A percentile compares a stretch with the other conserved stretches of the same genome.
Evolutionary conservation across 2,797 vertebrate genomes (phyloP).

Genomic region (Enteromius viviparus): DNA sequence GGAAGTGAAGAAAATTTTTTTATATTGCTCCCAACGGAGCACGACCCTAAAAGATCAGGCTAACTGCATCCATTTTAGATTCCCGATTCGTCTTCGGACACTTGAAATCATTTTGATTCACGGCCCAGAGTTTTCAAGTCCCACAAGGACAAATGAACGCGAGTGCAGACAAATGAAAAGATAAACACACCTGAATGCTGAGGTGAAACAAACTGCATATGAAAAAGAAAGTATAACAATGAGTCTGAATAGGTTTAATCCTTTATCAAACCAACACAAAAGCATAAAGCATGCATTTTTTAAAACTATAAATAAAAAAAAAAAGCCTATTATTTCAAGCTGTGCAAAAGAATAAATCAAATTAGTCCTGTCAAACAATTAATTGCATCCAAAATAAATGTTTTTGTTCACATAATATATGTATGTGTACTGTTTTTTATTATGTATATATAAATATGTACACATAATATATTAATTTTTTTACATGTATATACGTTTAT

Average conservation of each 20-base stretch:
- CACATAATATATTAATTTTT: no score
- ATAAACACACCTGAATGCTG: neutral
- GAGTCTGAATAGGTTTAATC: neutral
- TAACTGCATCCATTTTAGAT: neutral
- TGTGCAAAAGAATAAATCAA: neutral
- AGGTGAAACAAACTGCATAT: neutral
- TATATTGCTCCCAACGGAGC: neutral
- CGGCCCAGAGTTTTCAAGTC: neutral
- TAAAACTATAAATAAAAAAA: neutral
- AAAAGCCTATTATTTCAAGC: neutral
- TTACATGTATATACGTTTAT: no score
- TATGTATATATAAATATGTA: no score
- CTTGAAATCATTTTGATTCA: conserved; percentile 6
- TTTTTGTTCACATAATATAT: no score
- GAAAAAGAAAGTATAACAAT: neutral
- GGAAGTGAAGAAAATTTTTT: no score
- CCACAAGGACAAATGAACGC: neutral
- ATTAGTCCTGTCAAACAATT: no score
- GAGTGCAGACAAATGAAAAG: neutral
- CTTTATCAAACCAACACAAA: neutral
- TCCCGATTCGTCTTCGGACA: conserved; percentile 6
- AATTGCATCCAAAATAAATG: no score
- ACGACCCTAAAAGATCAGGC: conserved; percentile 3
- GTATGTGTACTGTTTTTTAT: no score
- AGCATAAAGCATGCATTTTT: neutral